Evolutionary conservation across 1,140 invertebrate species (phyloP).

Genomic region (Bombus soroeensis): DNA sequence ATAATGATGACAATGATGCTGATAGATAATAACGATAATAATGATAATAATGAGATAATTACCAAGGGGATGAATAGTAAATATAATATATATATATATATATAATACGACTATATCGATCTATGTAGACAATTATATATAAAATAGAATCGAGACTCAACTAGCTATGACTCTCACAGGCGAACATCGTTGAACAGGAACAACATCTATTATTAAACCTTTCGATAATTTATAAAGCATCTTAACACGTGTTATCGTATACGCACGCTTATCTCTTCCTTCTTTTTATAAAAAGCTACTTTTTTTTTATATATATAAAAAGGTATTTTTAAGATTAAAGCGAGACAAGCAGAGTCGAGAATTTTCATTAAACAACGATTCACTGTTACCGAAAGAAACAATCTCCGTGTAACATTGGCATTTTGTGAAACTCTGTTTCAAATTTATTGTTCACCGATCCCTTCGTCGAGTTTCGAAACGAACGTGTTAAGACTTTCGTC

Average conservation of each 20-base stretch:
- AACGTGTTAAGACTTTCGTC: not conserved
- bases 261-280: not conserved
- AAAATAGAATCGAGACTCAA: slow-evolving; percentile 48
- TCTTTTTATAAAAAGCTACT: not conserved
- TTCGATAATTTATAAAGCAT: not conserved
- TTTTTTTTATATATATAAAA: too few relatives aligned
- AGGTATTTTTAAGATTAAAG: not conserved
- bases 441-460: not conserved
- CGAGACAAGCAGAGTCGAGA: not conserved
- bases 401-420: too few relatives aligned
- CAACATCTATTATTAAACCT: not conserved
- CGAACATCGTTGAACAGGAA: slow-evolving; percentile 43
- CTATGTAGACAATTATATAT: slow-evolving; percentile 54
- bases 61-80: slow-evolving; percentile 50
- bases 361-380: not conserved
- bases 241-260: not conserved
- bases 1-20: slow-evolving; percentile 54
- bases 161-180: slow-evolving; percentile 27
- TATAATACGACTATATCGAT: slow-evolving; percentile 17
- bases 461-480: not conserved
- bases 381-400: too few relatives aligned
- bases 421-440: not conserved
- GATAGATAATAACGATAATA: slow-evolving; percentile 45
- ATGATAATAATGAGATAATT: slow-evolving; percentile 36
- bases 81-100: slow-evolving; percentile 13